Evolutionary conservation across 2,113 vertebrate genomes (phyloP).

Genomic region (Lepisosteus osseus): DNA sequence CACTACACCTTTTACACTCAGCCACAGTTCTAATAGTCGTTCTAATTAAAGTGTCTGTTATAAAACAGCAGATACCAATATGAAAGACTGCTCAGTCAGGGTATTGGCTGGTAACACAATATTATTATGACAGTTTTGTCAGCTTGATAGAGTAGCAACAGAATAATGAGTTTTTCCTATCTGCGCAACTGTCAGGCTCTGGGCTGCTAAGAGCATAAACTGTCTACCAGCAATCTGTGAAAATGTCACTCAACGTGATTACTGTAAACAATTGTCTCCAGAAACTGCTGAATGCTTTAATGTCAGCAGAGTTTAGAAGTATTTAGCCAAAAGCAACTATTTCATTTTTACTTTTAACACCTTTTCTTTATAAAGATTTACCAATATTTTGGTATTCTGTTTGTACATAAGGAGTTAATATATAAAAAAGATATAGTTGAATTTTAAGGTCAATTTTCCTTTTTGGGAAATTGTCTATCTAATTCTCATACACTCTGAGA

Average conservation of each 20-base stretch:
- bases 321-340: neutral
- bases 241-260: neutral
- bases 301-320: neutral
- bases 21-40: neutral
- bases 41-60: slow-evolving; percentile 1
- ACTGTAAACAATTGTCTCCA: neutral
- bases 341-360: too few relatives aligned
- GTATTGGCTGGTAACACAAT: slow-evolving; percentile 2
- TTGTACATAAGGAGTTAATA: too few relatives aligned
- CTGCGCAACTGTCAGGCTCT: neutral
- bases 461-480: too few relatives aligned
- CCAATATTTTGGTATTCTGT: too few relatives aligned
- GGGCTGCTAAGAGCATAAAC: neutral
- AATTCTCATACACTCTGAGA: too few relatives aligned
- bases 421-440: too few relatives aligned
- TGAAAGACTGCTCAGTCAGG: neutral
- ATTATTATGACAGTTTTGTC: slow-evolving; percentile 9
- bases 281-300: neutral
- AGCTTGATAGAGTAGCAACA: slow-evolving; percentile 1
- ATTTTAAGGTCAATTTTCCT: too few relatives aligned
- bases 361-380: too few relatives aligned
- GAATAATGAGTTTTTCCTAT: slow-evolving; percentile 4
- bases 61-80: neutral
- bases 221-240: neutral
- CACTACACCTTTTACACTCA: neutral